Percentiles rank a stretch among this genome's conserved stretches.
Conservation (phyloP, 2,113 vertebrate genomes). For the Tetrao urogallus region DNA sequence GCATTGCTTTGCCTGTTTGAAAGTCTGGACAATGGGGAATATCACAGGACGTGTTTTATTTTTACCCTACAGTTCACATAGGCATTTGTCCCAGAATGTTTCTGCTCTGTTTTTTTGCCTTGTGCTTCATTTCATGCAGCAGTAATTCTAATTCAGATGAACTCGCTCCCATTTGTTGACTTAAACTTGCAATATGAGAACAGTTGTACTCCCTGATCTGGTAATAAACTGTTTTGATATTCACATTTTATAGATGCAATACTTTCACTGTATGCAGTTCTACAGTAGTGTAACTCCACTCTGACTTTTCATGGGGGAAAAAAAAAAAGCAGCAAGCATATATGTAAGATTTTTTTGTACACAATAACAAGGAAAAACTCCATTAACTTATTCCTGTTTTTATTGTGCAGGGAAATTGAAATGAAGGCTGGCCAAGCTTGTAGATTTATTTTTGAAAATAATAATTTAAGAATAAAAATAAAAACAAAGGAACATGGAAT, state of each 20-base stretch:
- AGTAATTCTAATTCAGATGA: conserved; percentile 40
- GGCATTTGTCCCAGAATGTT: not conserved
- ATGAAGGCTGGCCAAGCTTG: not conserved
- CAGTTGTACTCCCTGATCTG: not conserved
- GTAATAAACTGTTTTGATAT: not conserved
- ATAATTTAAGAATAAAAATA: not conserved
- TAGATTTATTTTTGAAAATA: not conserved
- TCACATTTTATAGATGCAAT: not conserved
- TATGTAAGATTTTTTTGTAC: not conserved
- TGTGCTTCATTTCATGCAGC: not conserved
- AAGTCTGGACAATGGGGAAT: not conserved
- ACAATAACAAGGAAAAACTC: not conserved
- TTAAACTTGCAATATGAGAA: conserved; percentile 3
- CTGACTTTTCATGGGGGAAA: not conserved
- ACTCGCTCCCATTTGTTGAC: not conserved
- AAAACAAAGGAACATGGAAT: not conserved
- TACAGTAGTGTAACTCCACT: not conserved
- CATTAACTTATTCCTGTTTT: not conserved
- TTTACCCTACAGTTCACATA: not conserved
- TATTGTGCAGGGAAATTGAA: not conserved
- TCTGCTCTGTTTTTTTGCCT: not conserved
- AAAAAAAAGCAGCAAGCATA: not conserved
- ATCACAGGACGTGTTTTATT: not conserved
- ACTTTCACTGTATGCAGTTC: not conserved
- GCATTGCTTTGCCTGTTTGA: not conserved